Conservation (phyloP, 1,140 invertebrate species). For the Agrypnia vestita region DNA sequence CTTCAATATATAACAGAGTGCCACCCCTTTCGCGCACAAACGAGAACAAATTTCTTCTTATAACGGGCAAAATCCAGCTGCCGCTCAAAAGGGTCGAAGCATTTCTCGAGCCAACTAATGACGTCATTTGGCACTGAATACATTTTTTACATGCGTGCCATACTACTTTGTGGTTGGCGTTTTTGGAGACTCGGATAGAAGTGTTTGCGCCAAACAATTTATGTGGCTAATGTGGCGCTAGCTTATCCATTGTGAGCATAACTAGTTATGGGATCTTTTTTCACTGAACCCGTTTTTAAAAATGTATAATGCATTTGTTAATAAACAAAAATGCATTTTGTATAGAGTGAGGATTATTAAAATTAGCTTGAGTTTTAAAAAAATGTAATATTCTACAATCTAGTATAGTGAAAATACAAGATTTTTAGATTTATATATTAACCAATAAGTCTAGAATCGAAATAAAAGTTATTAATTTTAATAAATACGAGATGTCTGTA, state of each 20-base stretch:
- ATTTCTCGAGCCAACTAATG: background rate
- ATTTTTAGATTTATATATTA: too few species aligned
- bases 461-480: too few species aligned
- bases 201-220: background rate
- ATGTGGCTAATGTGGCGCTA: constrained; percentile 10
- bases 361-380: too few species aligned
- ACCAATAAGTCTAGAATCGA: too few species aligned
- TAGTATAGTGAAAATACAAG: too few species aligned
- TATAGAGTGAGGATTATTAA: too few species aligned
- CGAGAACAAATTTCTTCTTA: background rate
- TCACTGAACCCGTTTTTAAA: background rate
- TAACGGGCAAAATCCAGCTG: background rate
- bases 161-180: background rate
- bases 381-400: too few species aligned
- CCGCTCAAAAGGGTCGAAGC: background rate
- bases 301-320: too few species aligned
- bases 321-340: too few species aligned
- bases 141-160: background rate
- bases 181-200: constrained; percentile 2
- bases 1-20: constrained; percentile 37
- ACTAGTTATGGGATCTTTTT: constrained; percentile 11
- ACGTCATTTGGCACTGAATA: background rate
- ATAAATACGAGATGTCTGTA: too few species aligned
- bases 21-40: background rate
- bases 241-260: background rate